Percentiles rank a stretch among this genome's conserved stretches.
Evolutionary conservation across 2,797 vertebrate genomes (phyloP).

Genomic region (Amblyopsis hoosieri): DNA sequence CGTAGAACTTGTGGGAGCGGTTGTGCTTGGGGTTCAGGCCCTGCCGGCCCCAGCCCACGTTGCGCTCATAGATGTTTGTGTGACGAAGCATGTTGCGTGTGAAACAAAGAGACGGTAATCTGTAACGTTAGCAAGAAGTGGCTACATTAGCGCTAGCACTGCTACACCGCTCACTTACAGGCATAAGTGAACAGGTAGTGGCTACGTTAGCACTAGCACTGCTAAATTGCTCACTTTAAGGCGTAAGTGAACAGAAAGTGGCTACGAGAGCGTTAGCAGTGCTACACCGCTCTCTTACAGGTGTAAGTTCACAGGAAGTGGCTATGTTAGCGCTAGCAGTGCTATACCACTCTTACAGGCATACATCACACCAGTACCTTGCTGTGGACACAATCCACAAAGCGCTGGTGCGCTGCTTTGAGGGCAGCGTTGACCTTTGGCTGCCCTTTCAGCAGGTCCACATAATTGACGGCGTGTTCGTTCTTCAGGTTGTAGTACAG

Average conservation of each 20-base stretch:
- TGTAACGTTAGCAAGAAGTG: neutral
- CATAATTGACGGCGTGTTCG: slow-evolving; percentile 54
- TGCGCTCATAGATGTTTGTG: slow-evolving; percentile 72
- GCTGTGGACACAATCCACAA: slow-evolving; percentile 58
- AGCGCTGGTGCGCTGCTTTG: slow-evolving; percentile 53
- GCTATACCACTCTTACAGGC: neutral
- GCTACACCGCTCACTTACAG: no score
- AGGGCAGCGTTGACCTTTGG: slow-evolving; percentile 58
- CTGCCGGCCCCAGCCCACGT: slow-evolving; percentile 63
- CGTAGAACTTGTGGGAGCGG: slow-evolving; percentile 68
- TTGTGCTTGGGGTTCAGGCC: slow-evolving; percentile 67
- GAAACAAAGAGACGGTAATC: neutral
- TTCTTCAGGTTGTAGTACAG: slow-evolving; percentile 66
- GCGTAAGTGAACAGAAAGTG: no score
- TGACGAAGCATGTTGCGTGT: slow-evolving; percentile 61
- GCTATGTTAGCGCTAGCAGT: neutral
- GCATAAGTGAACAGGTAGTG: no score
- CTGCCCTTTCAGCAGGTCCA: slow-evolving; percentile 59
- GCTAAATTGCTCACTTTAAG: no score
- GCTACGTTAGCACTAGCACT: neutral
- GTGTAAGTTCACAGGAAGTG: no score
- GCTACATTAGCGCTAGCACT: neutral
- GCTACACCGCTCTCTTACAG: no score
- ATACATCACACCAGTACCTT: slow-evolving; percentile 42
- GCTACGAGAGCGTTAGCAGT: neutral